phyloP scores from a whole-genome alignment of 2,113 vertebrate genomes.

The Glaucomys volans region DNA sequence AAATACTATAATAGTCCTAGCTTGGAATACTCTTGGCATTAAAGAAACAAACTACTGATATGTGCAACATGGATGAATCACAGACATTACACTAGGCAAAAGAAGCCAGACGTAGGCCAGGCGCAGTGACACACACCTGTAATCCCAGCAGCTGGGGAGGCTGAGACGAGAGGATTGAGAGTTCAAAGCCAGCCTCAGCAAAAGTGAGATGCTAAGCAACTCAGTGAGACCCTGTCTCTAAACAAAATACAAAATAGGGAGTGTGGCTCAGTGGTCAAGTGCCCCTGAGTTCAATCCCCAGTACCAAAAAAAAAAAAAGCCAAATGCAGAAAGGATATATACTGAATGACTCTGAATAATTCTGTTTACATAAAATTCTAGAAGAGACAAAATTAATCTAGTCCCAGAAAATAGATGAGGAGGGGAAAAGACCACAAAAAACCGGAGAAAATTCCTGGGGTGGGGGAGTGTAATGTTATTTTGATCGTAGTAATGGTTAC shows the following conservation, averaged over 20 bases:
- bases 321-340: background rate
- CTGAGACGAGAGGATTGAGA: too few relatives aligned
- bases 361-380: constrained; percentile 33
- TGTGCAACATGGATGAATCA: background rate
- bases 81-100: background rate
- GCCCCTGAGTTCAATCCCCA: too few relatives aligned
- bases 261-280: too few relatives aligned
- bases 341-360: background rate
- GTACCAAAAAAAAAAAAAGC: too few relatives aligned
- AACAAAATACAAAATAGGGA: too few relatives aligned
- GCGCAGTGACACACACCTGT: too few relatives aligned
- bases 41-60: background rate
- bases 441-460: background rate
- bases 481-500: background rate
- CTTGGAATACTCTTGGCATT: background rate
- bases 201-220: too few relatives aligned
- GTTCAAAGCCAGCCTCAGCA: too few relatives aligned
- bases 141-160: too few relatives aligned
- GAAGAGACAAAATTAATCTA: constrained; percentile 19
- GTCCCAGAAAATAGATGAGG: constrained; percentile 12
- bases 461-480: background rate
- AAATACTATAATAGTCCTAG: background rate
- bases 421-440: background rate
- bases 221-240: too few relatives aligned
- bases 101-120: background rate